Conservation (phyloP, 1,140 invertebrate genomes). For the Lasaia peninsularis region DNA sequence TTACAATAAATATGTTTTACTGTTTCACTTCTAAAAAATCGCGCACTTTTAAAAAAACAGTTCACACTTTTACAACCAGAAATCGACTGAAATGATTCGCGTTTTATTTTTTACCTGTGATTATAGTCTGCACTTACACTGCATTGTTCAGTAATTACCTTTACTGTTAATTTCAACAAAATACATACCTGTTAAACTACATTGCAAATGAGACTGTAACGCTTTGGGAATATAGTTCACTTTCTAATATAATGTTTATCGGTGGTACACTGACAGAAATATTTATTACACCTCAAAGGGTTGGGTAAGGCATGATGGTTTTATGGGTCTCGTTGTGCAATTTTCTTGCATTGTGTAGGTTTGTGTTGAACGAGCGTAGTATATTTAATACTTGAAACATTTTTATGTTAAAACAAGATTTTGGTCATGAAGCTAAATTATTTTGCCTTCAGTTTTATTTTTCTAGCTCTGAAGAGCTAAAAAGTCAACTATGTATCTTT, state of each 20-base stretch:
- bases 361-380: slow-evolving; percentile 31
- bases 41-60: slow-evolving; percentile 14
- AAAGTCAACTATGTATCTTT: no score
- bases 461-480: no score
- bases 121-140: slow-evolving; percentile 48
- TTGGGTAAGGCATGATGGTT: slow-evolving; percentile 66
- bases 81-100: slow-evolving; percentile 40
- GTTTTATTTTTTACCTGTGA: slow-evolving; percentile 54
- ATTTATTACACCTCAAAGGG: slow-evolving; percentile 74
- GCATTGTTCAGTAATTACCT: slow-evolving; percentile 66
- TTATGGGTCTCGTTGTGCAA: slow-evolving; percentile 70
- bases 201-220: slow-evolving; percentile 25
- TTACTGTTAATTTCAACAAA: slow-evolving; percentile 55
- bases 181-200: slow-evolving; percentile 22
- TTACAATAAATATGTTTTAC: no score
- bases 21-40: no score
- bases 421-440: neutral
- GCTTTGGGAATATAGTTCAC: neutral
- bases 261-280: slow-evolving; percentile 48
- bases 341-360: slow-evolving; percentile 61
- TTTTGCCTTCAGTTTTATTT: no score
- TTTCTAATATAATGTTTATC: neutral
- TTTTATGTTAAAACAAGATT: neutral
- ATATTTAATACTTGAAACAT: slow-evolving; percentile 33
- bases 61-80: slow-evolving; percentile 45